These are phyloP conservation scores for Cerceris ruficornis DNA, from an alignment of 2,888 invertebrate genomes.

Conservation along the genomic window DNA sequence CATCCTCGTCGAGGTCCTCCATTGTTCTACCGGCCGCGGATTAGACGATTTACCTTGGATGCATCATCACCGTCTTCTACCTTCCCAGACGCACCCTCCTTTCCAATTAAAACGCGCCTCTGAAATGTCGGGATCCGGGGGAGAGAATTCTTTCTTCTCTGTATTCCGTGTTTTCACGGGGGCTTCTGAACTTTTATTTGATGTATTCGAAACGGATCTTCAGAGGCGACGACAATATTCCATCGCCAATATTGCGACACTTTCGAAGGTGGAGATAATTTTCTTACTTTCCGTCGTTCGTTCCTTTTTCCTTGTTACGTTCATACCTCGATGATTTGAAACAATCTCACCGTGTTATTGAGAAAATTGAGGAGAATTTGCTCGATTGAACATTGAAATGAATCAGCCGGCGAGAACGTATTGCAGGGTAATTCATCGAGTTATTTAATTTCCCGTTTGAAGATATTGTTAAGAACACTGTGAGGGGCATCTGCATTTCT, in stretches of 20 bases:
- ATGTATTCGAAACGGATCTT: background rate
- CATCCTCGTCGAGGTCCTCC: constrained; percentile 49
- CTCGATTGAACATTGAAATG: too few relatives aligned
- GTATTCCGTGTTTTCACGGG: background rate
- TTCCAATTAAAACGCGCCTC: constrained; percentile 59
- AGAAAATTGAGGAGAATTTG: too few relatives aligned
- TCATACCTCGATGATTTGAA: background rate
- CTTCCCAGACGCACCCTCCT: constrained; percentile 38
- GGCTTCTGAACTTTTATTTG: too few relatives aligned
- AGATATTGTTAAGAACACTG: too few relatives aligned
- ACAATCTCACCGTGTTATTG: background rate
- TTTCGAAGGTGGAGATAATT: too few relatives aligned
- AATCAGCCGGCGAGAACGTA: too few relatives aligned
- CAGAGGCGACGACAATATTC: background rate
- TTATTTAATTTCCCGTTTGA: too few relatives aligned
- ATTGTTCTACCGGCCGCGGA: constrained; percentile 63
- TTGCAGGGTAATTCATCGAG: too few relatives aligned
- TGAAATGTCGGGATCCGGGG: background rate
- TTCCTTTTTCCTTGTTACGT: too few relatives aligned
- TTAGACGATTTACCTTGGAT: constrained; percentile 65
- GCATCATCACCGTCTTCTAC: constrained; percentile 46
- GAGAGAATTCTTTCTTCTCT: background rate
- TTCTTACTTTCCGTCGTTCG: too few relatives aligned
- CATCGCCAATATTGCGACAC: too few relatives aligned
- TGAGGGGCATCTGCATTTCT: too few relatives aligned